Evolutionary conservation across 1,140 invertebrate species (phyloP), one percentile per base, ranked within the genome.

Genomic region (Diabrotica undecimpunctata): DNA sequence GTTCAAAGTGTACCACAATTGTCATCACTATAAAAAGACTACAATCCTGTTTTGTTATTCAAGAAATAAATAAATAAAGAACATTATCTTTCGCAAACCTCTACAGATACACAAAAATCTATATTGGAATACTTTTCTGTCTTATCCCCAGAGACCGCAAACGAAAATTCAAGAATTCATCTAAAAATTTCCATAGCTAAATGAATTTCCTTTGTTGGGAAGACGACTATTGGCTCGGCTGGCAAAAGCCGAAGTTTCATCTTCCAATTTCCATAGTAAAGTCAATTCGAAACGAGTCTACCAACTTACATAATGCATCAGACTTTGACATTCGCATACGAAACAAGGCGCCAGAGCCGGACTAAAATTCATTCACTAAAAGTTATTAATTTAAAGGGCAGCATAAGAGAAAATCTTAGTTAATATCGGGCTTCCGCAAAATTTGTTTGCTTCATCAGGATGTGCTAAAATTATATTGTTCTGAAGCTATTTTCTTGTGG

Each of bases 221-320:
- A 4, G 25, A 25, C 25, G 25, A 25, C 25, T 25, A 25, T 25
- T 25, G 25, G 25, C 25, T 9, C 25, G n/a, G 13, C 13, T 36
- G 54, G 11, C n/a, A 55, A 55, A 14, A 25, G 39, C 10, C 52
- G 56, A 52, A 37, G 36, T 58, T 53, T 50, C 56, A 65, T 65
- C 63, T 52, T 58, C 50, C 53, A 57, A 66, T 66, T 62, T 66
- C 54, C 65, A 66, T 66, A 66, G 9, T n/a, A 46, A 46, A 46
- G 41, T 39, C 60, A 66, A 66, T 65, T 54, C 64, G 55, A 59
- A 46, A 39, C 38, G 12, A 39, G 57, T 65, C 57, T 53, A 61
- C 64, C 57, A 65, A 61, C 57, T 61, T 65, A 65, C 58, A 65
- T 65, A 65, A 65, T 65, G 64, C 64, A 65, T 66, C 65, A 56